Evolutionary conservation across 2,888 invertebrate species (phyloP).

Genomic region (Carabus problematicus): DNA sequence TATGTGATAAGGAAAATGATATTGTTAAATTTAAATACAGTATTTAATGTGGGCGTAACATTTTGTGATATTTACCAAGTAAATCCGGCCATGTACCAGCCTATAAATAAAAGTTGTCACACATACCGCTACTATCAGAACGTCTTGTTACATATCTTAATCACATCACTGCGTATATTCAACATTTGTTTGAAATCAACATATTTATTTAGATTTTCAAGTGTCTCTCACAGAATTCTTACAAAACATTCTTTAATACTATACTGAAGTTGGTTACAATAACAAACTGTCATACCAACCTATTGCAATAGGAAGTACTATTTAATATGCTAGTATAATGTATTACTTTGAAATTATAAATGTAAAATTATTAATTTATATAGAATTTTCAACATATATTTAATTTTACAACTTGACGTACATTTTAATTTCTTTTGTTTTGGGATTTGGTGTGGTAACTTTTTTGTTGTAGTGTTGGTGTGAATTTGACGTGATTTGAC

Average conservation of each 20-base stretch:
- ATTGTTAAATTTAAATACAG: slow-evolving; percentile 29
- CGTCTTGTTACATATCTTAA: slow-evolving; percentile 29
- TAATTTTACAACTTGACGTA: no score
- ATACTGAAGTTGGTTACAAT: slow-evolving; percentile 22
- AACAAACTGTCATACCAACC: not conserved
- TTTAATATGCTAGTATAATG: not conserved
- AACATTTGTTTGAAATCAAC: slow-evolving; percentile 26
- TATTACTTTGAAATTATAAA: no score
- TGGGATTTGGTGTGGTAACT: not conserved
- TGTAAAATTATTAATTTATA: no score
- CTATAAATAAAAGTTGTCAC: slow-evolving; percentile 39
- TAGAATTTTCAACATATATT: no score
- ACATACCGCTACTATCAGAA: slow-evolving; percentile 37
- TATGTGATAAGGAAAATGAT: not conserved
- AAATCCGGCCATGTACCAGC: slow-evolving; percentile 45
- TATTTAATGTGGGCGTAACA: slow-evolving; percentile 37
- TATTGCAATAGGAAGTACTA: not conserved
- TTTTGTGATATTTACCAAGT: slow-evolving; percentile 43
- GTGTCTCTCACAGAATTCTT: slow-evolving; percentile 17
- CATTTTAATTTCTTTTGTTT: no score
- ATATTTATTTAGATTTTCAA: slow-evolving; percentile 23
- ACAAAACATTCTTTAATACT: slow-evolving; percentile 35
- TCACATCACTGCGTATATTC: slow-evolving; percentile 19
- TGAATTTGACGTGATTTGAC: slow-evolving; percentile 8
- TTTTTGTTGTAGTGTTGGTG: slow-evolving; percentile 9